Conservation (phyloP, 2,888 invertebrate species). For the Drosophila pegasa region DNA sequence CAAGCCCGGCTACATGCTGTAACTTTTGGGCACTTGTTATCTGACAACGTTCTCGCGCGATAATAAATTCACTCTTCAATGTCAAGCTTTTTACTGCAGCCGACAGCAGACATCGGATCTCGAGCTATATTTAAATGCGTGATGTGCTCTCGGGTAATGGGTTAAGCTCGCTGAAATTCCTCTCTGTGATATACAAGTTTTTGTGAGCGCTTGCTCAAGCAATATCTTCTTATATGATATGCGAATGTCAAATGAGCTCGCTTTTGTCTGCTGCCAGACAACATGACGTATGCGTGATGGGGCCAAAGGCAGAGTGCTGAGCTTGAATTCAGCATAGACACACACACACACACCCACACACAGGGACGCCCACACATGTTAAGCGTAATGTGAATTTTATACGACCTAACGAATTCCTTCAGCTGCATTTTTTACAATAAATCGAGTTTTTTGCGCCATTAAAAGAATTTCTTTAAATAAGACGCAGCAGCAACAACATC, state of each 20-base stretch:
- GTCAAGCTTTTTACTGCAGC: constrained; percentile 16
- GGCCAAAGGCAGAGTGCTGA: constrained; percentile 36
- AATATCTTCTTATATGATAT: constrained; percentile 35
- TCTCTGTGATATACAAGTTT: constrained; percentile 24
- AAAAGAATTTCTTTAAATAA: constrained; percentile 33
- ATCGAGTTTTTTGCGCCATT: constrained; percentile 17
- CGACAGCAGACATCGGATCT: constrained; percentile 22
- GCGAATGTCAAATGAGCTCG: constrained; percentile 42
- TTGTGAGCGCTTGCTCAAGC: constrained; percentile 22
- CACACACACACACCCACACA: neutral
- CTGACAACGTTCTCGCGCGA: neutral
- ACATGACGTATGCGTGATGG: constrained; percentile 62
- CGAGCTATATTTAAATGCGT: constrained; percentile 8
- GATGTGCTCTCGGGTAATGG: constrained; percentile 8
- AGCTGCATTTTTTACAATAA: constrained; percentile 22
- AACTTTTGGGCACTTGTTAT: neutral
- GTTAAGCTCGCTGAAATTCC: constrained; percentile 2
- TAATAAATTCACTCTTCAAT: constrained; percentile 23
- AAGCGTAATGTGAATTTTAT: constrained; percentile 19
- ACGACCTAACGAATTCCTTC: constrained; percentile 26
- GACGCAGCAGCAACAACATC: constrained; percentile 4
- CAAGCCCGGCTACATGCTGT: neutral
- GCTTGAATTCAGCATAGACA: constrained; percentile 10
- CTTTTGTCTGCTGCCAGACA: constrained; percentile 37
- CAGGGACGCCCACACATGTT: neutral